phyloP scores from a whole-genome alignment of 2,797 vertebrate species.

The Hapalemur alaotrensis region DNA sequence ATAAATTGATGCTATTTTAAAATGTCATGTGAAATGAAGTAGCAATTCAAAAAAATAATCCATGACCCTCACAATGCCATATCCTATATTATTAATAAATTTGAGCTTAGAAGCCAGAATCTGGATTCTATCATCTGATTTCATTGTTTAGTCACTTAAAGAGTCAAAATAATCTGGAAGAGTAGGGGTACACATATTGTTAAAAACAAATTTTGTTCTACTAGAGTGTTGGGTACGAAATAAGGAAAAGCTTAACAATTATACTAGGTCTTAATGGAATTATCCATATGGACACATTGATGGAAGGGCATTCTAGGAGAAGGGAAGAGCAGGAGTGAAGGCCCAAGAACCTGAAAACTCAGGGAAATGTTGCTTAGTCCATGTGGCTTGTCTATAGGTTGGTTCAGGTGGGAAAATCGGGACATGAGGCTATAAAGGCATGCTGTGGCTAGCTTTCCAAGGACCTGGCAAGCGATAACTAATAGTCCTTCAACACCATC shows the following conservation, averaged over 20 bases:
- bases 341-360: not conserved
- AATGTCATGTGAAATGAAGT: not conserved
- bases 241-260: not conserved
- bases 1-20: conserved; percentile 8
- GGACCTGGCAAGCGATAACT: not conserved
- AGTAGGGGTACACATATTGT: not conserved
- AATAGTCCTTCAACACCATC: too few relatives aligned
- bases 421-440: not conserved
- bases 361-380: not conserved
- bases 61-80: not conserved
- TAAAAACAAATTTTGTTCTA: not conserved
- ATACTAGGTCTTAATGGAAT: not conserved
- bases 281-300: not conserved
- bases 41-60: not conserved
- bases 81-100: not conserved
- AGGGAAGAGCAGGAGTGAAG: not conserved
- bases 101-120: not conserved
- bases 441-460: not conserved
- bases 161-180: not conserved
- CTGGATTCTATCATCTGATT: not conserved
- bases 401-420: not conserved
- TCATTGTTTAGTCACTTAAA: not conserved
- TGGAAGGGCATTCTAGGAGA: not conserved
- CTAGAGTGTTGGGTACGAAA: not conserved
- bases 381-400: not conserved